Percentiles rank a stretch among this genome's conserved stretches.
Conservation (phyloP, 2,888 invertebrate species). For the Lumbricus terrestris region DNA sequence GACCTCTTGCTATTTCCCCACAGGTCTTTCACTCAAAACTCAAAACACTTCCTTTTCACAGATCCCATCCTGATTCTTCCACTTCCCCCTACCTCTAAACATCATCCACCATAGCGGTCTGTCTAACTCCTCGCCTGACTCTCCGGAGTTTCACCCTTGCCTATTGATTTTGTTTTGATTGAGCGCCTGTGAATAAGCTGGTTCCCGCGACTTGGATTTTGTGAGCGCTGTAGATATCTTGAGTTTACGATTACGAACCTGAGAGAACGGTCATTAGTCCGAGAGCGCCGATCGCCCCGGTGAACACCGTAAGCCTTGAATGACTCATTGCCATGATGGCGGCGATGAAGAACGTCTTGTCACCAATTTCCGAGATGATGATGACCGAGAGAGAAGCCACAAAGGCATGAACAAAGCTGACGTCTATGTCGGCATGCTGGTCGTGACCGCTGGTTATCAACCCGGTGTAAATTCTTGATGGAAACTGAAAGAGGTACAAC, state of each 20-base stretch:
- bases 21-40: no score
- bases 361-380: slow-evolving; percentile 93
- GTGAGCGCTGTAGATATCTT: no score
- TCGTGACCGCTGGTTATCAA: background rate
- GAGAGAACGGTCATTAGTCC: slow-evolving; percentile 91
- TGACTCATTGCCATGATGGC: slow-evolving; percentile 99
- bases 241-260: slow-evolving; percentile 63
- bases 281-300: slow-evolving; percentile 87
- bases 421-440: slow-evolving; percentile 33
- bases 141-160: no score
- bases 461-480: background rate
- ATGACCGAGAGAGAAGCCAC: slow-evolving; percentile 93
- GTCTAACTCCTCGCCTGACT: no score
- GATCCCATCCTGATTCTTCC: no score
- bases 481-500: background rate
- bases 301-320: slow-evolving; percentile 80
- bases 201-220: no score
- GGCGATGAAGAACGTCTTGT: slow-evolving; percentile 99
- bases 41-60: no score
- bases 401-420: slow-evolving; percentile 87
- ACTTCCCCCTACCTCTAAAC: no score
- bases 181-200: no score
- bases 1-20: no score
- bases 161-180: no score
- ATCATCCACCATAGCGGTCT: no score